phyloP scores from a whole-genome alignment of 1,140 invertebrate species.

The Epicauta chinensis region DNA sequence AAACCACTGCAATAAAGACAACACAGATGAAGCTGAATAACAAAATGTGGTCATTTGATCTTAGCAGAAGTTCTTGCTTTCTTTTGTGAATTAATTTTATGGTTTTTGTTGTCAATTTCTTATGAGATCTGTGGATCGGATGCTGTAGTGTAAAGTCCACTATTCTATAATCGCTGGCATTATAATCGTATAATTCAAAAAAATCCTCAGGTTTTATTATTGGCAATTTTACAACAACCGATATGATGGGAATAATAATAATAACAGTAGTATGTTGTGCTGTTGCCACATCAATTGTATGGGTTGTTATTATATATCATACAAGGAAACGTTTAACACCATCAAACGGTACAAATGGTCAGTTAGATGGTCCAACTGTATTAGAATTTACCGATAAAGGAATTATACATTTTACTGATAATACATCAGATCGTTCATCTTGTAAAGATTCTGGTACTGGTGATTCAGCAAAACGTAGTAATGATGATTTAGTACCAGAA shows the following conservation, averaged over 20 bases:
- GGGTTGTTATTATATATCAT: slow-evolving; percentile 89
- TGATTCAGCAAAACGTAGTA: slow-evolving; percentile 59
- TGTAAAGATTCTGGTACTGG: slow-evolving; percentile 63
- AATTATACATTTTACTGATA: slow-evolving; percentile 25
- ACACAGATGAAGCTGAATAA: too few relatives aligned
- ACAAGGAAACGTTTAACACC: slow-evolving; percentile 57
- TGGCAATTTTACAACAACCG: slow-evolving; percentile 42
- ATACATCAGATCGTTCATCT: slow-evolving; percentile 48
- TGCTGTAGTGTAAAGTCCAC: too few relatives aligned
- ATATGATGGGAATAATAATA: slow-evolving; percentile 78
- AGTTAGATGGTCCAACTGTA: slow-evolving; percentile 3
- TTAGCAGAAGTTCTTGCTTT: too few relatives aligned
- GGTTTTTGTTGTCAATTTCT: too few relatives aligned
- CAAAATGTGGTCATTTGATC: too few relatives aligned
- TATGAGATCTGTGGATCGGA: too few relatives aligned
- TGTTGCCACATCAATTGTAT: slow-evolving; percentile 81
- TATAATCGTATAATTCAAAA: neutral
- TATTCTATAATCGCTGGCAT: neutral
- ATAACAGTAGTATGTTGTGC: slow-evolving; percentile 86
- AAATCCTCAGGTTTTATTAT: slow-evolving; percentile 7
- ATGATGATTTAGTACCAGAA: slow-evolving; percentile 36
- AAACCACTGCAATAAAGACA: too few relatives aligned
- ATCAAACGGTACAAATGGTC: slow-evolving; percentile 1
- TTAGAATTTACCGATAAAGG: slow-evolving; percentile 17
- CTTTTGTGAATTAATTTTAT: too few relatives aligned